phyloP scores from a whole-genome alignment of 2,888 invertebrate genomes.

The Branchinecta sandiegonensis region DNA sequence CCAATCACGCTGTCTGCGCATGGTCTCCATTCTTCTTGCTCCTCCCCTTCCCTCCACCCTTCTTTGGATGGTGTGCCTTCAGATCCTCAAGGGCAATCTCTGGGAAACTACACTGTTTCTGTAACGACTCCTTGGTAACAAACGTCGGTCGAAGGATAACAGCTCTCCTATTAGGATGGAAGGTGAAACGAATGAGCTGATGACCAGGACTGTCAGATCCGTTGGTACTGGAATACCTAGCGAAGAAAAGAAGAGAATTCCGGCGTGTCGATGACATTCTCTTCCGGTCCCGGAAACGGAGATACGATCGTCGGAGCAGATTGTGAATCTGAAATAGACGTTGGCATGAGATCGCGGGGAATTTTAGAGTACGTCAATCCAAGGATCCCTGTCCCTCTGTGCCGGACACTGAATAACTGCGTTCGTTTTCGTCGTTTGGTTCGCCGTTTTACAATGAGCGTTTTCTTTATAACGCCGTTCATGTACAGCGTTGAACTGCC shows the following conservation, averaged over 20 bases:
- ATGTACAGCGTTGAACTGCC: no score
- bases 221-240: background rate
- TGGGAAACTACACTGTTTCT: background rate
- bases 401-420: no score
- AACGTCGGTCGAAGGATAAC: background rate
- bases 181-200: conserved; percentile 7
- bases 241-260: conserved; percentile 7
- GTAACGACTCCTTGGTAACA: background rate
- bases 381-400: no score
- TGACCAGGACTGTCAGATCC: background rate
- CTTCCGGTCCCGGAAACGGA: conserved; percentile 1
- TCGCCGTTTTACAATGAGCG: no score
- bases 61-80: no score
- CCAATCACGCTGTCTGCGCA: no score
- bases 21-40: no score
- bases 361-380: background rate
- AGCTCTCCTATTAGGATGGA: conserved; percentile 3
- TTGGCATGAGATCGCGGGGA: background rate
- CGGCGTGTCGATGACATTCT: conserved; percentile 14
- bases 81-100: no score
- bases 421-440: no score
- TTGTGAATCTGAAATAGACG: background rate
- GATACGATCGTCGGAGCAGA: conserved; percentile 1
- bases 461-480: no score
- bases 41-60: no score